Conservation (phyloP, 2,113 vertebrate genomes). For the Panthera uncia region DNA sequence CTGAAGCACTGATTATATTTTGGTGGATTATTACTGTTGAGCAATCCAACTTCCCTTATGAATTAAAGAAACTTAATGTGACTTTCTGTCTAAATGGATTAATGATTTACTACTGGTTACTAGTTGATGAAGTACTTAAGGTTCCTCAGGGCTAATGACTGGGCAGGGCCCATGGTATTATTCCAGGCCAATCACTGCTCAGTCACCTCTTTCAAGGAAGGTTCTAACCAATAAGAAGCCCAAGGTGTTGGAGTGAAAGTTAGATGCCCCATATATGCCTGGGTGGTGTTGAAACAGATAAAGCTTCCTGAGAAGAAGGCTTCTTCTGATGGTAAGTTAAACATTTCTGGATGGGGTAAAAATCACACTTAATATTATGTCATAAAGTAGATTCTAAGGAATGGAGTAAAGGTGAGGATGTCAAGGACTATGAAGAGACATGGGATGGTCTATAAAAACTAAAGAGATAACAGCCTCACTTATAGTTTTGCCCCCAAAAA, state of each 20-base stretch:
- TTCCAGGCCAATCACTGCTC: slow-evolving; percentile 72
- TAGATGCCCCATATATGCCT: slow-evolving; percentile 19
- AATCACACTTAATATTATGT: slow-evolving; percentile 56
- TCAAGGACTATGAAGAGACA: background rate
- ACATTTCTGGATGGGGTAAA: slow-evolving; percentile 53
- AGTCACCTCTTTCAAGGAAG: slow-evolving; percentile 67
- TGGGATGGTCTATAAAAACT: background rate
- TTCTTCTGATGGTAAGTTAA: slow-evolving; percentile 77
- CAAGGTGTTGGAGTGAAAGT: slow-evolving; percentile 56
- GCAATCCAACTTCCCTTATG: slow-evolving; percentile 56
- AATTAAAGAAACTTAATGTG: slow-evolving; percentile 71
- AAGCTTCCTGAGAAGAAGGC: slow-evolving; percentile 50
- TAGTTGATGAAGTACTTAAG: slow-evolving; percentile 81
- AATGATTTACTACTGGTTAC: slow-evolving; percentile 84
- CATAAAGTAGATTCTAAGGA: slow-evolving; percentile 16
- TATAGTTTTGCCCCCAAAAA: slow-evolving; percentile 60
- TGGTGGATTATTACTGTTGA: slow-evolving; percentile 45
- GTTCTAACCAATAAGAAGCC: slow-evolving; percentile 78
- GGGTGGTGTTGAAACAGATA: slow-evolving; percentile 49
- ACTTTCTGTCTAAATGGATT: slow-evolving; percentile 68
- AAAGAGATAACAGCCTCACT: background rate
- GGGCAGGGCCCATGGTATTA: slow-evolving; percentile 58
- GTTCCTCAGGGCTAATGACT: slow-evolving; percentile 74
- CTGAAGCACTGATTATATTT: slow-evolving; percentile 3
- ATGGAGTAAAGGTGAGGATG: background rate